Base-by-base conservation (phyloP, 2,888 invertebrate genomes). In the Pyrgus malvae region DNA sequence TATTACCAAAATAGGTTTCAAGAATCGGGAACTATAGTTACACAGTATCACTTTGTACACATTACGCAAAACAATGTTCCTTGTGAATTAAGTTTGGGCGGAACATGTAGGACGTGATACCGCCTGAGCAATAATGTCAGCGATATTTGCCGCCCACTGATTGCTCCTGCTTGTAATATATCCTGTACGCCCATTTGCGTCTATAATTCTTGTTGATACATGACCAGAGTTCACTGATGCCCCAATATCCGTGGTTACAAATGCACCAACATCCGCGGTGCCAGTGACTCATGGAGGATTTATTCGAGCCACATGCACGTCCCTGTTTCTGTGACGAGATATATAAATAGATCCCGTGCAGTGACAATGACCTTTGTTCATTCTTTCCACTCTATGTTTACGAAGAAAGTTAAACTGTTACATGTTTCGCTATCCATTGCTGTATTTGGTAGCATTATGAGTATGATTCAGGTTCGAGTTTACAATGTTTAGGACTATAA, bases 111-210 rank as follows among this genome's bases (percentile, higher is more conserved):
- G 45, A 35, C 37, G 51, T 23, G 31, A 29, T 45, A 12, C 38
- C 16, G 45, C 45, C 23, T 16, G 23, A 21, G 45, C 29, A 53
- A 45, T 40, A 53, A 45, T 45, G 38, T 45, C 16, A 40, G 23
- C 23, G 46, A 29, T 40, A 46, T 46, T 46, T 25, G 12, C 46
- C 40, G 53, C 53, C 53, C 53, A 54, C 53, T 23, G 53, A 46
- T 54, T 16, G 46, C 53, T 54, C 31, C 53, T 40, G 53, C 46
- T 31, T 46, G 29, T 54, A 53, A 53, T 54, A 54, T 54, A 54
- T 54, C 46, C 53, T 54, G 46, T 46, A 54, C 53, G 53, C 53
- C 53, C 45, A 38, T 54, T 54, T 54, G 53, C 31, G 46, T 16
- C 46, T 46, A 46, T 54, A 54, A 54, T 33, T 54, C 53, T 46